These are phyloP conservation scores for Dysmachus trigonus DNA, from an alignment of 2,888 invertebrate species.

Conservation along the genomic window DNA sequence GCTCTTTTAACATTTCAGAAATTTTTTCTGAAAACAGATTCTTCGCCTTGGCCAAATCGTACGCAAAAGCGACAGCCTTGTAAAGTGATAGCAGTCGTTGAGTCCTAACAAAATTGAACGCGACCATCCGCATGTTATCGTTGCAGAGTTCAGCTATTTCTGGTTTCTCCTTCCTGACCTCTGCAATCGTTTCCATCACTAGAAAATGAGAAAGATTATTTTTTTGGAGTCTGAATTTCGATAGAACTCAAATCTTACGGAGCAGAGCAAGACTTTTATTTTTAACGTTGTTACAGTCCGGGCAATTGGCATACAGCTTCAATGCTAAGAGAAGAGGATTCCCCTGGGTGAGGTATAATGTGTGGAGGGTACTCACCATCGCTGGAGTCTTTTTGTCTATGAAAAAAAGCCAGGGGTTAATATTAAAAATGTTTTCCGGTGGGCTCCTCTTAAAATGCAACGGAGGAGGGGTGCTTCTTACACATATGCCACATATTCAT, in stretches of 20 bases:
- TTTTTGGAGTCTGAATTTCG: not conserved
- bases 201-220: slow-evolving; percentile 31
- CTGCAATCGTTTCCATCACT: slow-evolving; percentile 71
- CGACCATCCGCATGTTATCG: slow-evolving; percentile 72
- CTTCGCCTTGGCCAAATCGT: slow-evolving; percentile 71
- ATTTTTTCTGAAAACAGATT: slow-evolving; percentile 72
- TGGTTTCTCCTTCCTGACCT: slow-evolving; percentile 65
- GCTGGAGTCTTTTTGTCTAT: slow-evolving; percentile 58
- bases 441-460: no score
- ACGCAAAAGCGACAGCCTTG: slow-evolving; percentile 72
- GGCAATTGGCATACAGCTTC: slow-evolving; percentile 62
- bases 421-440: no score
- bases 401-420: not conserved
- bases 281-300: slow-evolving; percentile 62
- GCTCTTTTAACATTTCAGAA: slow-evolving; percentile 67
- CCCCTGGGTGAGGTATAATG: slow-evolving; percentile 53
- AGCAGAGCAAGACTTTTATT: slow-evolving; percentile 59
- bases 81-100: slow-evolving; percentile 74
- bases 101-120: slow-evolving; percentile 75
- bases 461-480: no score
- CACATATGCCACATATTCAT: slow-evolving; percentile 59
- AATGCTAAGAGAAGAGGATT: slow-evolving; percentile 60
- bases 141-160: slow-evolving; percentile 65
- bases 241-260: slow-evolving; percentile 50
- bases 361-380: slow-evolving; percentile 56